Conservation (phyloP, 2,888 invertebrate genomes). For the Petrolisthes cinctipes region DNA sequence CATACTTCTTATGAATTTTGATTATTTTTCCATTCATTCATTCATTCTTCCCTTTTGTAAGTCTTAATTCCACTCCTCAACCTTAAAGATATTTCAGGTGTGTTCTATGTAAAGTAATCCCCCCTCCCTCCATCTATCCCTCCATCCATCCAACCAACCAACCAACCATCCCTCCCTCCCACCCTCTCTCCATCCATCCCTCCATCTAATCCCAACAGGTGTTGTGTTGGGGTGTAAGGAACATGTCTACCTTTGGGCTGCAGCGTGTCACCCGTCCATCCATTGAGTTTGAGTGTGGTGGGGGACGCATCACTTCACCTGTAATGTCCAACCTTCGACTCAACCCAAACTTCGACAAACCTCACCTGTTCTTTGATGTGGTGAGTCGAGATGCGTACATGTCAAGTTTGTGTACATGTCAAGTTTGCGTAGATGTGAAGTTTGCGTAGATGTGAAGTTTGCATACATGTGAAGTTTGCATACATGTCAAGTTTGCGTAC, state of each 20-base stretch:
- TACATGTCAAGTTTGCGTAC: too few species aligned
- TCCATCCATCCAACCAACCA: too few species aligned
- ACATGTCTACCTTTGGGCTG: slow-evolving; percentile 72
- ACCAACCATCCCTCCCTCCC: too few species aligned
- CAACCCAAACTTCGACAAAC: slow-evolving; percentile 73
- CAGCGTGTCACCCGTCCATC: slow-evolving; percentile 72
- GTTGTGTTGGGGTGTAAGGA: slow-evolving; percentile 74
- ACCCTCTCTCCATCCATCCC: too few species aligned
- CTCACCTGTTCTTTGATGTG: slow-evolving; percentile 72
- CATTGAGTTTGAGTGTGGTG: slow-evolving; percentile 72
- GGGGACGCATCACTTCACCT: slow-evolving; percentile 70
- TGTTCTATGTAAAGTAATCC: too few species aligned
- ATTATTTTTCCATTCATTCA: neutral
- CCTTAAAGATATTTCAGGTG: too few species aligned
- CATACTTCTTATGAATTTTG: neutral
- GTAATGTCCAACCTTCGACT: slow-evolving; percentile 71
- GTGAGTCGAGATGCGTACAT: slow-evolving; percentile 67
- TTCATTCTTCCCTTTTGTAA: neutral
- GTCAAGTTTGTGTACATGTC: too few species aligned
- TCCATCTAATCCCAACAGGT: slow-evolving; percentile 58
- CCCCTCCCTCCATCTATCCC: too few species aligned
- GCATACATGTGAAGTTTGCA: too few species aligned
- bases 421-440: too few species aligned
- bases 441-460: too few species aligned
- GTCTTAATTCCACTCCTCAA: neutral